These are phyloP conservation scores for Chamaea fasciata DNA, from an alignment of 2,113 vertebrate species.

Conservation along the genomic window DNA sequence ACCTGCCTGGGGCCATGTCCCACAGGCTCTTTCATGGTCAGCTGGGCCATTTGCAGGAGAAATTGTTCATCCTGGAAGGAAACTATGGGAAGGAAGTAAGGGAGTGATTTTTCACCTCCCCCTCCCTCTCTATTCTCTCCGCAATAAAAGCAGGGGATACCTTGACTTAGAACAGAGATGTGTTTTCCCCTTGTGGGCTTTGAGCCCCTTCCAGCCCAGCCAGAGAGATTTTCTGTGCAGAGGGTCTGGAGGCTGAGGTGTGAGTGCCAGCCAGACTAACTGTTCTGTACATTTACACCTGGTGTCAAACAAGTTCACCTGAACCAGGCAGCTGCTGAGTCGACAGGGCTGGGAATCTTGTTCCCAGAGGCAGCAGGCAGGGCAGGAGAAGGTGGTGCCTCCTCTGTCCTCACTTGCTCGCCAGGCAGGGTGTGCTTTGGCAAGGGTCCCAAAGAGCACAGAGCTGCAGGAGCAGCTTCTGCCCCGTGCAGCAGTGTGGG, in stretches of 20 bases:
- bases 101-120: background rate
- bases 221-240: background rate
- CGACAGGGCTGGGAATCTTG: conserved; percentile 21
- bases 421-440: background rate
- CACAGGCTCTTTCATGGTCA: background rate
- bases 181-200: background rate
- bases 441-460: background rate
- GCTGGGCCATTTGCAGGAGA: background rate
- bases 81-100: background rate
- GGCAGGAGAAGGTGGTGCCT: background rate
- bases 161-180: background rate
- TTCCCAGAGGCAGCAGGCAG: background rate
- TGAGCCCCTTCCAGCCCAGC: background rate
- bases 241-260: background rate
- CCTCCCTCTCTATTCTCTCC: background rate
- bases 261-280: background rate
- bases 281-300: background rate
- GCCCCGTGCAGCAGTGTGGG: background rate
- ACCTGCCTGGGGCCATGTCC: background rate
- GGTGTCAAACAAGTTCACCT: background rate
- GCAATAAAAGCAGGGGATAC: background rate
- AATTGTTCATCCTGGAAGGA: background rate
- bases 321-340: conserved; percentile 17
- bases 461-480: background rate
- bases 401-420: background rate